Evolutionary conservation across 2,113 vertebrate species (phyloP).

Genomic region (Terrapene triunguis): DNA sequence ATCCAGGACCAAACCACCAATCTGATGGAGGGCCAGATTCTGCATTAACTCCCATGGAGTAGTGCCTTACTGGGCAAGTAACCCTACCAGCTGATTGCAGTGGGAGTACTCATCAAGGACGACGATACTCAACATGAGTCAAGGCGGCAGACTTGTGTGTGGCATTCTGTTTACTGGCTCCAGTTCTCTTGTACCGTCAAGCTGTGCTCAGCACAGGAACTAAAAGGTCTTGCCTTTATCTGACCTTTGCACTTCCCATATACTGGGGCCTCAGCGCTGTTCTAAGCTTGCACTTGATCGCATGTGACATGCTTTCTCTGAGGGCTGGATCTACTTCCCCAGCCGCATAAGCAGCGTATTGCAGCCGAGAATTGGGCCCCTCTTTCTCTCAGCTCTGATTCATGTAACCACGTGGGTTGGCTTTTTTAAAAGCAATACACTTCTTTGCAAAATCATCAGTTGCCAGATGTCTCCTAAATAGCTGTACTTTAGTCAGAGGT

Average conservation of each 20-base stretch:
- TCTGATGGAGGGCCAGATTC: neutral
- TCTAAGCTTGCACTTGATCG: neutral
- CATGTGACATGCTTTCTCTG: neutral
- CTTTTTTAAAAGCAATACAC: conserved; percentile 28
- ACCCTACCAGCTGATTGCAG: neutral
- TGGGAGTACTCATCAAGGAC: neutral
- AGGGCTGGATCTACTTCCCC: neutral
- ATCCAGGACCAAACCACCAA: neutral
- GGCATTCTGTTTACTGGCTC: neutral
- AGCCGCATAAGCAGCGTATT: neutral
- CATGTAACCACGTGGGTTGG: conserved; percentile 33
- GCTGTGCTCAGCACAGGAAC: neutral
- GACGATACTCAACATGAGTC: neutral
- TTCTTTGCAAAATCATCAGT: conserved; percentile 37
- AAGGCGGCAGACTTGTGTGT: neutral
- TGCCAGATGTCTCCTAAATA: conserved; percentile 57
- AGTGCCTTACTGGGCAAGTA: neutral
- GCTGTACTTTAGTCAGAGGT: conserved; percentile 31
- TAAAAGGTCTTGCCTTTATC: neutral
- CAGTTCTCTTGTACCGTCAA: neutral
- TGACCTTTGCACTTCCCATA: neutral
- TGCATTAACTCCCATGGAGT: neutral
- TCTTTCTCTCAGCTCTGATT: neutral
- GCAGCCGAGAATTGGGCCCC: neutral
- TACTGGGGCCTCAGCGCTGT: neutral